Conservation (phyloP, 92 coral and sea anemone genomes). For the Epizoanthus rinbou region DNA sequence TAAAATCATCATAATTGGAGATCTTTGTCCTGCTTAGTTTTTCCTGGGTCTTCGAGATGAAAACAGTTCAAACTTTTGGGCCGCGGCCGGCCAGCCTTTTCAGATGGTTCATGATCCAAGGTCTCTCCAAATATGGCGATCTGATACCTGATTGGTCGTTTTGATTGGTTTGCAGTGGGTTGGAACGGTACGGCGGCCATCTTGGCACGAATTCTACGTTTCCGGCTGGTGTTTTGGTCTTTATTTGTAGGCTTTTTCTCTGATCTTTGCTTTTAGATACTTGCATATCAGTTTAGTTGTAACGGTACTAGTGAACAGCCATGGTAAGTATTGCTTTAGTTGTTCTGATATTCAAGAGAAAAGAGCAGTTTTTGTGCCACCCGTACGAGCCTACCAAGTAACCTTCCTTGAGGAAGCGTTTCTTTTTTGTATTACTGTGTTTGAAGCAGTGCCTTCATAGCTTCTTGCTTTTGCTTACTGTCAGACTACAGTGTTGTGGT, state of each 20-base stretch:
- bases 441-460: background rate
- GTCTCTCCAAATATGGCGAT: constrained; percentile 75
- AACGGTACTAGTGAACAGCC: constrained; percentile 45
- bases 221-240: constrained; percentile 72
- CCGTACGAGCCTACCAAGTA: constrained; percentile 1
- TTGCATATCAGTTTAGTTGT: constrained; percentile 24
- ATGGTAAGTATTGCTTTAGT: constrained; percentile 73
- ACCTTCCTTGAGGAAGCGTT: background rate
- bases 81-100: too few species aligned
- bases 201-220: constrained; percentile 79
- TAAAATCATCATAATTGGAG: too few species aligned
- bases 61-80: too few species aligned
- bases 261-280: constrained; percentile 40
- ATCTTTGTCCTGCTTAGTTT: too few species aligned
- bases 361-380: constrained; percentile 67
- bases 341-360: constrained; percentile 28
- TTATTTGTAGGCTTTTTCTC: constrained; percentile 33
- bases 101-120: too few species aligned
- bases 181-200: constrained; percentile 94
- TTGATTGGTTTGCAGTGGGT: constrained; percentile 57
- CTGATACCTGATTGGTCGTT: constrained; percentile 70
- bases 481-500: background rate
- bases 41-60: too few species aligned
- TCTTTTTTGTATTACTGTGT: background rate
- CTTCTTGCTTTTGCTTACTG: background rate